Evolutionary conservation across 2,797 vertebrate genomes (phyloP), one percentile per base, ranked within the genome.

Genomic region (Sebastes vulpes): DNA sequence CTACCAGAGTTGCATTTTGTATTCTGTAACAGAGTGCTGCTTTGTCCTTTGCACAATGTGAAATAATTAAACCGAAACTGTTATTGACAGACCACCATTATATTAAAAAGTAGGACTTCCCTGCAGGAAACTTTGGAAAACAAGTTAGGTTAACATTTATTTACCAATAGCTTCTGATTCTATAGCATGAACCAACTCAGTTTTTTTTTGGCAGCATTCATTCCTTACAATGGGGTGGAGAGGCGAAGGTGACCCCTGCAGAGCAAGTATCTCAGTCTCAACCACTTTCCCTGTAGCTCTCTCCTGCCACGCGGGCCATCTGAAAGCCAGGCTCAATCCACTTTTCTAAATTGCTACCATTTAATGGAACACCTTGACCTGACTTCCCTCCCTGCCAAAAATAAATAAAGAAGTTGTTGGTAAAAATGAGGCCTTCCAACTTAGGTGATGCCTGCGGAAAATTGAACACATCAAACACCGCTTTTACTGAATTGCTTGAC

Each of bases 281-380:
- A 80, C 69, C 82, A 91, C 92, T 92, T 89, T 90, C 85, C 90
- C 85, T 74, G 84, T 87, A 88, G 85, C 91, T 89, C 78, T 83
- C 70, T 86, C 46, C 83, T 91, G 87, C 87, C 85, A 86, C 42
- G 12, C 4, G 25, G 81, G 84, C 90, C 86, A 91, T 92, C 89
- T 91, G 84, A 82, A 90, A 93, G 90, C 89, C 79, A 35, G 72
- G 81, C 88, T 90, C 89, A 86, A 92, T 93, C 90, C 92, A 94
- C 93, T 94, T 91, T 91, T 90, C 90, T 92, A 95, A 94, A 95
- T 95, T 94, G 94, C 91, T 88, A 73, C 77, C 87, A 79, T 92
- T 92, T 94, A 94, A 95, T 93, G 85, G 92, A 94, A 94, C 86
- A 93, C 93, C 92, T 93, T 94, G 84, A 91, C 92, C 89, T 69